Conservation (phyloP, 2,113 vertebrate genomes). For the Daboia siamensis region DNA sequence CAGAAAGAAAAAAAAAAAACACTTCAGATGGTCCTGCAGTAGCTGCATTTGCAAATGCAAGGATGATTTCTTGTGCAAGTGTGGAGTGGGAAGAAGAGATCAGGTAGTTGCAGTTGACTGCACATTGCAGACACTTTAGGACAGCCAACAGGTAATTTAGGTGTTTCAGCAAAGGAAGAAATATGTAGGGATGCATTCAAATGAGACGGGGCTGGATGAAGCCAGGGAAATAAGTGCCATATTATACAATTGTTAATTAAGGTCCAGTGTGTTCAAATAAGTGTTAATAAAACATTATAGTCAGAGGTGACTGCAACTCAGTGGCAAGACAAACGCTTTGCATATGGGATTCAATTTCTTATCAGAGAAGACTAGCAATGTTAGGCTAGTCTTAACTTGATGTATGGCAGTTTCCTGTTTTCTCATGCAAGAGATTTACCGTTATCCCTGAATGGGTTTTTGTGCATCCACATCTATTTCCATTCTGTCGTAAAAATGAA, state of each 20-base stretch:
- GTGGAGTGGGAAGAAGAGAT: not conserved
- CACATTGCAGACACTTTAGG: not conserved
- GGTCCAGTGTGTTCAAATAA: not conserved
- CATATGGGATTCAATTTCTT: not conserved
- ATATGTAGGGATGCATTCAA: not conserved
- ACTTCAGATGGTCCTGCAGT: not conserved
- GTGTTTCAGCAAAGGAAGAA: not conserved
- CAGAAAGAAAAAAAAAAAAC: not conserved
- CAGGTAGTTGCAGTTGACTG: not conserved
- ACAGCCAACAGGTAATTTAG: not conserved
- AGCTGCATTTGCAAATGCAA: not conserved
- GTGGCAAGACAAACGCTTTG: not conserved
- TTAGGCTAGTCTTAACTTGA: not conserved
- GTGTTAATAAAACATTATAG: not conserved
- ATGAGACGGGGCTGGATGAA: not conserved
- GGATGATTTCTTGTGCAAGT: not conserved
- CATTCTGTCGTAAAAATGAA: not conserved
- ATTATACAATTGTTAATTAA: not conserved
- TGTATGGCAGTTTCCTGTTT: not conserved
- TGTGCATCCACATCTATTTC: not conserved
- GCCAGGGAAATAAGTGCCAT: not conserved
- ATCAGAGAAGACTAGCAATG: not conserved
- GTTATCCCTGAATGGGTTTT: not conserved
- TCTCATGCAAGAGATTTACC: not conserved
- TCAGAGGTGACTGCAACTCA: not conserved